phyloP scores from a whole-genome alignment of 2,888 invertebrate genomes.

The Drosophila diplacantha region DNA sequence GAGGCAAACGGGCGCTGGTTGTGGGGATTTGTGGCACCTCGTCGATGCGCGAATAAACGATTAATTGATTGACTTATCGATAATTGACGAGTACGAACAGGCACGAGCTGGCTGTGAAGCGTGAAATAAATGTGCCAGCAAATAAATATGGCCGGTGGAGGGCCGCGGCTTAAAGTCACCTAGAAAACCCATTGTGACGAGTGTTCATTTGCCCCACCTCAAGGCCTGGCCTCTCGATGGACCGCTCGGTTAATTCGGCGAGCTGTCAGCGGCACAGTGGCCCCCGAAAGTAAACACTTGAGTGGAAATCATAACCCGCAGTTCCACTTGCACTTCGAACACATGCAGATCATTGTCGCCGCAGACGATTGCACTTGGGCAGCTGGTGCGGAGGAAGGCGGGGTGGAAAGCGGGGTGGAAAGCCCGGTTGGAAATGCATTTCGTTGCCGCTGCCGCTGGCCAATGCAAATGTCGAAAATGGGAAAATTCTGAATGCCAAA shows the following conservation, averaged over 20 bases:
- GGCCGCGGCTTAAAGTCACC: background rate
- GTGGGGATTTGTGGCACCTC: constrained; percentile 7
- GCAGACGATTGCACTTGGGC: constrained; percentile 23
- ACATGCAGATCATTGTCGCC: constrained; percentile 40
- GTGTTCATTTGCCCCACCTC: background rate
- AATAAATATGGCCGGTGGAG: background rate
- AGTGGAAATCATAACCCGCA: constrained; percentile 30
- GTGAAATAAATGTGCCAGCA: background rate
- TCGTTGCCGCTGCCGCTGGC: constrained; percentile 6
- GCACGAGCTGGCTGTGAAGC: background rate
- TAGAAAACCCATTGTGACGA: background rate
- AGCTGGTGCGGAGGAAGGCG: constrained; percentile 4
- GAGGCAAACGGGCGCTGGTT: background rate
- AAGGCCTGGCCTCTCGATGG: background rate
- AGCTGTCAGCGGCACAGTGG: constrained; percentile 20
- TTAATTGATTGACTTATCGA: constrained; percentile 32
- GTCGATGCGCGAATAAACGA: constrained; percentile 14
- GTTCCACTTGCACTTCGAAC: constrained; percentile 16
- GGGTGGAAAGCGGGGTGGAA: constrained; percentile 25
- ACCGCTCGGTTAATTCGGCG: background rate
- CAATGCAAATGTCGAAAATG: constrained; percentile 36
- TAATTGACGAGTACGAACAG: constrained; percentile 8
- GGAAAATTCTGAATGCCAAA: constrained; percentile 28
- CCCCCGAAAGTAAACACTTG: constrained; percentile 1
- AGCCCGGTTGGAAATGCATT: constrained; percentile 22